Percentiles rank a stretch among this genome's conserved stretches.
Conservation (phyloP, 2,888 invertebrate genomes). For the Molorchus minor region DNA sequence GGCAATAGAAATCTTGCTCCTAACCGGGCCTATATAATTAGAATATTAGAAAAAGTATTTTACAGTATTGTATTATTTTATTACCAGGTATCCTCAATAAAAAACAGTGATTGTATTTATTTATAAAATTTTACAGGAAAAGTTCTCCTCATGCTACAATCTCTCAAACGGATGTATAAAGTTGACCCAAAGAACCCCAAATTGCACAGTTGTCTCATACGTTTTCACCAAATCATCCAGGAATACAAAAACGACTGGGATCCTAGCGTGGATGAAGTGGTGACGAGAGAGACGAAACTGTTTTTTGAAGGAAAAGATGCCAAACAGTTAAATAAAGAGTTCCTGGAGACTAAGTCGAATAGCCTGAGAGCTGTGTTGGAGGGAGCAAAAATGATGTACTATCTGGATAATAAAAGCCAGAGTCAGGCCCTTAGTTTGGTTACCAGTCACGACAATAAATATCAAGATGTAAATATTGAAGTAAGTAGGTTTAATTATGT, state of each 20-base stretch:
- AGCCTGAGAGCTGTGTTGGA: constrained; percentile 83
- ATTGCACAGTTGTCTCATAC: constrained; percentile 86
- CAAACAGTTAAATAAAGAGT: constrained; percentile 74
- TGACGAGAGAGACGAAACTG: constrained; percentile 65
- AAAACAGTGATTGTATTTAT: constrained; percentile 2
- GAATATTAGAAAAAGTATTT: too few relatives aligned
- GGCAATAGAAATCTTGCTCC: too few relatives aligned
- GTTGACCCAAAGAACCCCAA: constrained; percentile 79
- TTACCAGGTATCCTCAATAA: too few relatives aligned
- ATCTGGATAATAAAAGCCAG: constrained; percentile 74
- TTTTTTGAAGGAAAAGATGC: constrained; percentile 70
- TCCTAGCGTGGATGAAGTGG: constrained; percentile 65
- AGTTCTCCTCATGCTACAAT: constrained; percentile 93
- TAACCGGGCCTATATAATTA: too few relatives aligned
- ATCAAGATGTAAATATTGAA: constrained; percentile 65
- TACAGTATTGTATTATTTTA: too few relatives aligned
- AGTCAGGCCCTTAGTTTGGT: constrained; percentile 71
- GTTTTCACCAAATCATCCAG: constrained; percentile 72
- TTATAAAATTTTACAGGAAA: constrained; percentile 78
- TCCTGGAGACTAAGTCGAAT: constrained; percentile 68
- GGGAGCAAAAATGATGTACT: constrained; percentile 82
- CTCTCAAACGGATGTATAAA: constrained; percentile 87
- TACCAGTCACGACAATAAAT: constrained; percentile 66
- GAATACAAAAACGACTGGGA: constrained; percentile 62
- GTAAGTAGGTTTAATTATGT: constrained; percentile 55